Conservation (phyloP, 2,113 vertebrate genomes). For the Melanotaenia duboulayi region DNA sequence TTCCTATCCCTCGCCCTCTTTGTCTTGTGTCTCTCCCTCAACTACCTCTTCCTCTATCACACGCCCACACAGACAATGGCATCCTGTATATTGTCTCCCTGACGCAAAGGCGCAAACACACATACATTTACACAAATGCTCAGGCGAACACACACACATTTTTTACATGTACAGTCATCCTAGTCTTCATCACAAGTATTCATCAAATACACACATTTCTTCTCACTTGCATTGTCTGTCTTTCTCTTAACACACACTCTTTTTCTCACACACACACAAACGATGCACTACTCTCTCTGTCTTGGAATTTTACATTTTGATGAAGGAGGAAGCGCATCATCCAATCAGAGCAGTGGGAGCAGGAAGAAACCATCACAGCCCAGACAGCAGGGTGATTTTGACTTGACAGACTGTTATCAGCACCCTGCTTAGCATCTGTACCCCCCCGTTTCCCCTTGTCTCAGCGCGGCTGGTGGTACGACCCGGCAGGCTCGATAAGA, state of each 20-base stretch:
- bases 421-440: conserved; percentile 24
- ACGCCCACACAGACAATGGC: conserved; percentile 81
- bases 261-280: conserved; percentile 47
- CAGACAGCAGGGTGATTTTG: conserved; percentile 67
- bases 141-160: conserved; percentile 5
- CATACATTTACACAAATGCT: conserved; percentile 50
- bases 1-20: conserved; percentile 70
- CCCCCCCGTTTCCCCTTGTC: conserved; percentile 53
- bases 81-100: conserved; percentile 73
- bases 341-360: conserved; percentile 69
- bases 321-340: conserved; percentile 74
- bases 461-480: conserved; percentile 49
- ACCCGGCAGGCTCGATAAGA: conserved; percentile 71
- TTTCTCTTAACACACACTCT: conserved; percentile 44
- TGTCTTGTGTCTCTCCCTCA: conserved; percentile 75
- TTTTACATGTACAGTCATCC: conserved; percentile 46
- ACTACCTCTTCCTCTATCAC: conserved; percentile 73
- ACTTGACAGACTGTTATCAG: conserved; percentile 1
- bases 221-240: conserved; percentile 61
- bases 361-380: conserved; percentile 64
- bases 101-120: conserved; percentile 73
- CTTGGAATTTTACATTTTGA: conserved; percentile 83
- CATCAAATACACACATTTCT: conserved; percentile 39
- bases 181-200: conserved; percentile 54
- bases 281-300: conserved; percentile 78